Evolutionary conservation across 2,113 vertebrate genomes (phyloP), one percentile per base, ranked within the genome.

Genomic region (Marmota monax): DNA sequence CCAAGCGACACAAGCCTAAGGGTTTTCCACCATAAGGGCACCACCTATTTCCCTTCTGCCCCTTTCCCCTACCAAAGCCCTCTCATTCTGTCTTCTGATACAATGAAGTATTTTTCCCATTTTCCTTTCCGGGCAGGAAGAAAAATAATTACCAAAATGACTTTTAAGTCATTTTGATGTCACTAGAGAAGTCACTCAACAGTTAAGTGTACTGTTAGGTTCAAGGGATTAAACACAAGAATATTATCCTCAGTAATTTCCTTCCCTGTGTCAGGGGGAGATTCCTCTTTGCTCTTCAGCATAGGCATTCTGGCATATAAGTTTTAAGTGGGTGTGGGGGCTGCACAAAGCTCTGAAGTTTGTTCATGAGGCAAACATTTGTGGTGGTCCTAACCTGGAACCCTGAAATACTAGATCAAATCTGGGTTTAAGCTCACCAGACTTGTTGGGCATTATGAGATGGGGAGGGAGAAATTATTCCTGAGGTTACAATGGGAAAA

Each of bases 141-240:
- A 51, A 79, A 92, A 77, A 56, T 11, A 58, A 65, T 91, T 84
- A 67, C 12, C 79, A 10, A 93, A 84, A 69, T 29, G 51, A 92
- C 76, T 89, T 84, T 63, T 42, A 76, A 90, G 67, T 83, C n/a
- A 34, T 61, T 95, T 53, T 92, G 73, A 92, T 83, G 58, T 94
- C 72, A 42, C 34, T 90, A 84, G 74, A 90, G 61, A 94, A 96
- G 87, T 92, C n/a, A 65, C 69, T 93, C 48, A 84, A 86, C 29
- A 51, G 61, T 92, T n/a, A 78, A 45, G 39, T 23, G 29, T 13
- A 32, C 23, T 83, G 14, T 42, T 82, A 86, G 32, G 51, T 67
- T 94, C 32, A 48, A 53, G 65, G 7, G 23, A 58, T 93, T 92
- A 48, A 93, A 69, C 56, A 80, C 37, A 77, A 84, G 25, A 74